phyloP scores from a whole-genome alignment of 2,113 vertebrate species.

The Aphelocoma coerulescens region DNA sequence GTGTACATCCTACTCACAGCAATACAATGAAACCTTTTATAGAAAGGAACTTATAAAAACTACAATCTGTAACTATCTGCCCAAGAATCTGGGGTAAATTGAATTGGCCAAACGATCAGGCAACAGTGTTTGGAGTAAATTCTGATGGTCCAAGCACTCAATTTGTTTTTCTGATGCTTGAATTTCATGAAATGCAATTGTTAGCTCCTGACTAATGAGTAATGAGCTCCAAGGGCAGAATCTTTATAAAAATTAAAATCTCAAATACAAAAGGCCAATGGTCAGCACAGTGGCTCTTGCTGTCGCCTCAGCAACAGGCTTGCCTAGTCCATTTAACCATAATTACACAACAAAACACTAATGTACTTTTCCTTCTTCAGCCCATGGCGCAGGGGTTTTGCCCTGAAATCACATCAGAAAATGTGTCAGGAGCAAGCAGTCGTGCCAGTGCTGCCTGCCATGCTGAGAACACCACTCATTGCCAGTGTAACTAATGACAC shows the following conservation, averaged over 20 bases:
- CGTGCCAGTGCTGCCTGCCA: not conserved
- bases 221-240: not conserved
- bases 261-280: not conserved
- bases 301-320: not conserved
- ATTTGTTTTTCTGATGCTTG: not conserved
- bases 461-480: not conserved
- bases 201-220: not conserved
- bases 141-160: not conserved
- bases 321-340: not conserved
- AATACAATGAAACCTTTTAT: not conserved
- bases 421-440: not conserved
- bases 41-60: not conserved
- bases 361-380: not conserved
- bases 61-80: not conserved
- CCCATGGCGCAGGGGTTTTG: not conserved
- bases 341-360: not conserved
- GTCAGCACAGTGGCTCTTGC: accelerated
- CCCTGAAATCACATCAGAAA: not conserved
- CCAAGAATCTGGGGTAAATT: not conserved
- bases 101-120: not conserved
- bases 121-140: not conserved
- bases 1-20: not conserved
- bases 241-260: not conserved
- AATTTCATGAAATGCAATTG: not conserved
- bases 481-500: not conserved